Evolutionary conservation across 1,140 invertebrate genomes (phyloP), one percentile per base, ranked within the genome.

Genomic region (Ceratina australensis): DNA sequence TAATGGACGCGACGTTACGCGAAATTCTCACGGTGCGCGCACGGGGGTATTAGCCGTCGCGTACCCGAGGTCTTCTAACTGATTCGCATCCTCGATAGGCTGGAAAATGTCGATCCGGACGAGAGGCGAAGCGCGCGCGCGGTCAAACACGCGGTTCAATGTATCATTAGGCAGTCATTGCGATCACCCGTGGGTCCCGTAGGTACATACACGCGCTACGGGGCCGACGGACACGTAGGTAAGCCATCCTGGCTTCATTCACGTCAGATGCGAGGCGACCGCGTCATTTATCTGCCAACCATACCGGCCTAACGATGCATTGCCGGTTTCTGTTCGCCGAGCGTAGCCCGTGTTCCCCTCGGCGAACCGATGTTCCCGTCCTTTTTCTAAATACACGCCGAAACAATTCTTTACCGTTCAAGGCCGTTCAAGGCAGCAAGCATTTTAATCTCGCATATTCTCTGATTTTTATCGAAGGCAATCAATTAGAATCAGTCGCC

Each of bases 161-260:
- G 87, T 87, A 88, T 89, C 88, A 89, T 89, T 89, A 90, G 83
- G 78, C 75, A 85, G 84, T 90, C 89, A 89, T 89, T 89, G 86
- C 84, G 86, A 86, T 87, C 86, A 78, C 72, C 33, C 65, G 75
- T 56, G 73, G 78, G 61, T 26, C 61, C 72, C 56, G 73, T 65
- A 59, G 50, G 72, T 81, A 80, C 60, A 83, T 67, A 80, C 60
- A 83, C 69, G 68, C 61, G 66, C 67, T 42, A 42, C 33, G 33
- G 67, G 16, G 73, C 54, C 66, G 74, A 82, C 69, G 64, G 76
- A 76, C 67, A 74, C 75, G 75, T 75, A 84, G 86, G 82, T 83
- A 81, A 88, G 80, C 86, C 82, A 85, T 87, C 83, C 84, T 79
- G 87, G 86, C 88, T 89, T 90, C 87, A 89, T 89, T 89, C 89